Percentiles rank a stretch among this genome's conserved stretches.
phyloP scores from a whole-genome alignment of 2,888 invertebrate genomes.

The Diadromus collaris region DNA sequence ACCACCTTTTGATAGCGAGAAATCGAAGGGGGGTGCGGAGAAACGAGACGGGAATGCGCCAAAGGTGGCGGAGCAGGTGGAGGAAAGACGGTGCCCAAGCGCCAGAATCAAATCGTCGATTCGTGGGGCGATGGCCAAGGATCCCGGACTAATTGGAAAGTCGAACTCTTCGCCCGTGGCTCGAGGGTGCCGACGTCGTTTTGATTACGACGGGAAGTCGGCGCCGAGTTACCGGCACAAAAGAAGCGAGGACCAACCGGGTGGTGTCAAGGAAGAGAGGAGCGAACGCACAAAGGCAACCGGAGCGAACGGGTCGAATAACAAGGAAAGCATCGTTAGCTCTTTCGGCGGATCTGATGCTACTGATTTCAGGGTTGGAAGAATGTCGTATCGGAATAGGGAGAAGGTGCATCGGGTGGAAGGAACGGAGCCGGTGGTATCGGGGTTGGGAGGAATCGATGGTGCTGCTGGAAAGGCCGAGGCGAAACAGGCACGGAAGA shows the following conservation, averaged over 20 bases:
- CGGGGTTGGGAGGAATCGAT: constrained; percentile 20
- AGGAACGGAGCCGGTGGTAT: not conserved
- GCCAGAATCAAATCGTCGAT: constrained; percentile 47
- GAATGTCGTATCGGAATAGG: not conserved
- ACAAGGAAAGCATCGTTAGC: constrained; percentile 4
- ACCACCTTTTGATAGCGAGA: not conserved
- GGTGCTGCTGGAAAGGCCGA: not conserved
- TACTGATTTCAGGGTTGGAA: not conserved
- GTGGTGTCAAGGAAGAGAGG: not conserved
- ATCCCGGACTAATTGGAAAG: constrained; percentile 40
- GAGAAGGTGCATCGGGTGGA: not conserved
- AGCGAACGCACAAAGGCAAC: constrained; percentile 11
- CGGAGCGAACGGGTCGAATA: not conserved
- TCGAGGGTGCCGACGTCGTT: constrained; percentile 15
- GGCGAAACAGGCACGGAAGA: not conserved
- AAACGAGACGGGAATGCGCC: not conserved
- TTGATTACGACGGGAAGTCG: constrained; percentile 36
- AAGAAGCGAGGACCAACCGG: constrained; percentile 9
- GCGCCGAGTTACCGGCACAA: not conserved
- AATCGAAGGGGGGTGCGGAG: not conserved
- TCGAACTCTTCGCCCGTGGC: constrained; percentile 6
- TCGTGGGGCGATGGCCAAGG: not conserved
- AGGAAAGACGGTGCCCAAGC: constrained; percentile 8
- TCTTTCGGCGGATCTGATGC: not conserved
- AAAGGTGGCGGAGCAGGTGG: not conserved